Percentiles rank a stretch among this genome's conserved stretches.
phyloP scores from a whole-genome alignment of 2,113 vertebrate species.

The Ammodytes dubius region DNA sequence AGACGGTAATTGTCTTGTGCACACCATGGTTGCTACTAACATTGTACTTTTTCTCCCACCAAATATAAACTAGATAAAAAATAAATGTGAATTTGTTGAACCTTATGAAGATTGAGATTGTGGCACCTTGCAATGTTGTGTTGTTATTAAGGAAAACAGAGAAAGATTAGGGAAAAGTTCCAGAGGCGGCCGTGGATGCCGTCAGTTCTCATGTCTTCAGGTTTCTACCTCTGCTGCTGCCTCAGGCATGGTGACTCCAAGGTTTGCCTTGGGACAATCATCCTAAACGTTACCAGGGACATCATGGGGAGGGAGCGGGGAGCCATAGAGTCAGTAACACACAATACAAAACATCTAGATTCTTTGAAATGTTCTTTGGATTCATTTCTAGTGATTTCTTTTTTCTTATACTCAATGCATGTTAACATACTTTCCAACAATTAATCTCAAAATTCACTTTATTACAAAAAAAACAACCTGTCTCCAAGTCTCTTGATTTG shows the following conservation, averaged over 20 bases:
- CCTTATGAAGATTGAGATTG: neutral
- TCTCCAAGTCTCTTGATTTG: conserved; percentile 7
- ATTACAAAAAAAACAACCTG: neutral
- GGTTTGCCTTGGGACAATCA: conserved; percentile 82
- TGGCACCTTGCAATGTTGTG: conserved; percentile 1
- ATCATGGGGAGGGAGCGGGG: conserved; percentile 24
- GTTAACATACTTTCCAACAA: conserved; percentile 2
- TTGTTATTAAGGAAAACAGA: conserved; percentile 5
- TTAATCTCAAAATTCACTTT: neutral
- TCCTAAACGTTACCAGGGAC: conserved; percentile 44
- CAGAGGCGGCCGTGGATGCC: conserved; percentile 42
- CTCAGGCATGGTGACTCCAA: conserved; percentile 67
- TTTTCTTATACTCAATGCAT: conserved; percentile 8
- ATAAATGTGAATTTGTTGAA: neutral
- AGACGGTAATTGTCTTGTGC: conserved; percentile 74
- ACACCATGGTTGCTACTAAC: conserved; percentile 67
- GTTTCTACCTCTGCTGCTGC: conserved; percentile 78
- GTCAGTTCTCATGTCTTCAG: conserved; percentile 76
- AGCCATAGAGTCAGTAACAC: conserved; percentile 21
- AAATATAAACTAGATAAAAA: conserved; percentile 9
- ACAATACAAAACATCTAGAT: neutral
- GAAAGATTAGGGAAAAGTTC: neutral
- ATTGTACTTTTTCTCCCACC: conserved; percentile 17
- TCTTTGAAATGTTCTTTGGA: neutral
- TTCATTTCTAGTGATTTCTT: neutral